Conservation (phyloP, 2,888 invertebrate species). For the Aspidiotus destructor region DNA sequence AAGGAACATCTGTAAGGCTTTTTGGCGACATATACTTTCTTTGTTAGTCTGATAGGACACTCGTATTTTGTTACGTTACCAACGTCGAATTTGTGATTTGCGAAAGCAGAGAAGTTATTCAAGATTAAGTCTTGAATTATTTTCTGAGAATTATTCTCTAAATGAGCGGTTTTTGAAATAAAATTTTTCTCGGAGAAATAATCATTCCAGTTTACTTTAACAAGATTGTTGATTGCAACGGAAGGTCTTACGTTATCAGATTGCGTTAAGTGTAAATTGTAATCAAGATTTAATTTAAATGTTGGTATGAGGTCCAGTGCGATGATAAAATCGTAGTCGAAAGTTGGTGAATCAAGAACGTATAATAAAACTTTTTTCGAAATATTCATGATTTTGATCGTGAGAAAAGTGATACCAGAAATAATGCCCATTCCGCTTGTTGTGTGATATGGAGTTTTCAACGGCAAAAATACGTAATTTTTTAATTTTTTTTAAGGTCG, state of each 20-base stretch:
- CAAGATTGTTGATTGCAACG: neutral
- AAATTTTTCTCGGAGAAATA: neutral
- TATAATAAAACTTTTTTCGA: neutral
- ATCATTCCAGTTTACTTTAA: constrained; percentile 2
- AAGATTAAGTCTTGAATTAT: neutral
- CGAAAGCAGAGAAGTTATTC: neutral
- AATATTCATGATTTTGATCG: neutral
- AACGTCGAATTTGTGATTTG: constrained; percentile 7
- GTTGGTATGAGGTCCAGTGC: neutral
- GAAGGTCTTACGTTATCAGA: too few species aligned
- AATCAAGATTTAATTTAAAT: neutral
- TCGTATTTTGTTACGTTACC: neutral
- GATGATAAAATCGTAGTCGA: neutral
- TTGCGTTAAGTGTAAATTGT: too few species aligned
- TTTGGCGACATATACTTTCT: neutral
- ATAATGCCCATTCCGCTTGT: neutral
- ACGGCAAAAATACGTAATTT: neutral
- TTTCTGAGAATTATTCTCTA: neutral
- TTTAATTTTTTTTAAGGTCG: neutral
- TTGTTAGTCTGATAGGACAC: too few species aligned
- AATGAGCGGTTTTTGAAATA: neutral
- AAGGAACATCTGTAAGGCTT: constrained; percentile 27
- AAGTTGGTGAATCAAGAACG: neutral
- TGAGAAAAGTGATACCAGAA: neutral
- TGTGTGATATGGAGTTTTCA: neutral